These are phyloP conservation scores for Omphaloscelis lunosa DNA, from an alignment of 2,888 invertebrate genomes.

Conservation along the genomic window DNA sequence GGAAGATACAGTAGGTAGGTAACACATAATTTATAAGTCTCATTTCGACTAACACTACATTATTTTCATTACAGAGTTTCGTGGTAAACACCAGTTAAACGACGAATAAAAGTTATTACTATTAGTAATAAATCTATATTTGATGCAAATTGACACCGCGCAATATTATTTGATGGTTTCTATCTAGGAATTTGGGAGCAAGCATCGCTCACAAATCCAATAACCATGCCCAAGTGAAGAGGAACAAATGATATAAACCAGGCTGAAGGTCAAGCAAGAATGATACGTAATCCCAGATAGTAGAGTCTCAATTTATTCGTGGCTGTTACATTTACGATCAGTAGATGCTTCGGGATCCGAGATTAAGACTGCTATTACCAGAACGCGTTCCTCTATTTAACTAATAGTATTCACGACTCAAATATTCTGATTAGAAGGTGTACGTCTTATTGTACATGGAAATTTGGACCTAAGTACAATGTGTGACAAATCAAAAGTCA, in stretches of 20 bases:
- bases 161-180: constrained; percentile 53
- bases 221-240: constrained; percentile 34
- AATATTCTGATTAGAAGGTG: constrained; percentile 46
- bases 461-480: not conserved
- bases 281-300: constrained; percentile 42
- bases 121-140: constrained; percentile 34
- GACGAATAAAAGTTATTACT: constrained; percentile 32
- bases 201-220: constrained; percentile 42
- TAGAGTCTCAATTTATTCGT: constrained; percentile 50
- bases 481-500: not conserved
- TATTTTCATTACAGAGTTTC: constrained; percentile 9
- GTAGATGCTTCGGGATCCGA: constrained; percentile 48
- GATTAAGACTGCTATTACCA: constrained; percentile 59
- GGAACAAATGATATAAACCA: constrained; percentile 47
- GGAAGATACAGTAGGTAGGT: not conserved
- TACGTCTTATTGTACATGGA: constrained; percentile 14
- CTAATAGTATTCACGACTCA: constrained; percentile 37
- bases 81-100: constrained; percentile 4
- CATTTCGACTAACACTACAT: not conserved
- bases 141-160: constrained; percentile 45
- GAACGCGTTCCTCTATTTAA: constrained; percentile 48
- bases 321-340: constrained; percentile 50
- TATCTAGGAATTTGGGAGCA: constrained; percentile 53
- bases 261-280: constrained; percentile 30
- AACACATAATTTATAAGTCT: not conserved